Evolutionary conservation across 2,113 vertebrate species (phyloP), one percentile per base, ranked within the genome.

Genomic region (Heterotilapia buettikoferi): DNA sequence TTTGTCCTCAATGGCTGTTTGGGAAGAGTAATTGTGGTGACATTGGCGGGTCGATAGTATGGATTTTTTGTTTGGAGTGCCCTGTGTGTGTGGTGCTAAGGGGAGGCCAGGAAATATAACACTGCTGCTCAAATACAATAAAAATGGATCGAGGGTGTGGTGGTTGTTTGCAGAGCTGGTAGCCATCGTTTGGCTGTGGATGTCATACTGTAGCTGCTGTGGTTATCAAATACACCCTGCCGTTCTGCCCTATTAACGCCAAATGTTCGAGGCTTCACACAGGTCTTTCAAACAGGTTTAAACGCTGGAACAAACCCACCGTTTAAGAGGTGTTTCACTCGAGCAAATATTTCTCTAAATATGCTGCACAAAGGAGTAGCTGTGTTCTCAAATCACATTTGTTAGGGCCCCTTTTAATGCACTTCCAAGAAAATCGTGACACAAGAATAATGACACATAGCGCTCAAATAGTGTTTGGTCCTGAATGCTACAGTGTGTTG

Each of bases 1-100:
- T 99, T 99, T 98, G 98, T 99, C 98, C 98, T 99, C 98, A 98
- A 98, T 98, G 98, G 98, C 98, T 98, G 98, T 98, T 99, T 99
- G 98, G 98, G 98, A 99, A 99, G 98, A 99, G 98, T 99, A 99
- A 99, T 99, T 99, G 98, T 98, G 98, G 98, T 98, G 98, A 99
- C 98, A 99, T 97, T 98, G 98, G 82, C 95, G 94, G 97, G 98
- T 99, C 98, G 97, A 99, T 99, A 98, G 96, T 98, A 99, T 99
- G 96, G 98, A 99, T 99, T 98, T 98, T 98, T 99, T 98, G 98
- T 99, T 98, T 98, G 97, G 98, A 99, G 98, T 98, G 98, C 97
- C 97, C 97, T 98, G 98, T 98, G 98, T 98, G 98, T 98, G 98
- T 97, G 98, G 98, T 97, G 98, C 97, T 98, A 98, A 98, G 96